Evolutionary conservation across 2,888 invertebrate genomes (phyloP).

Genomic region (Thymelicus lineola): DNA sequence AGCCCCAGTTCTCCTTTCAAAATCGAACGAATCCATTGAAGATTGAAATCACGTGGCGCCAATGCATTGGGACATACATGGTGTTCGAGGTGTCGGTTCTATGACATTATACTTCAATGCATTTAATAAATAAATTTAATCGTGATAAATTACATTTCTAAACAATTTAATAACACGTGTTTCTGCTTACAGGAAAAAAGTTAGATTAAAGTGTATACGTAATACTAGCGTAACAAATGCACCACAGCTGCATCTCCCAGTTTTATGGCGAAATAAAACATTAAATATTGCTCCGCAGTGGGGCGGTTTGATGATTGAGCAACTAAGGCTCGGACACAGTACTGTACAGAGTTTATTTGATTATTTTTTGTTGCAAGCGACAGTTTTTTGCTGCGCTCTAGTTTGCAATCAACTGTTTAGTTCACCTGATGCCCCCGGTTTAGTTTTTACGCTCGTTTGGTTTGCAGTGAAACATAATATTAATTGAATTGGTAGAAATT

Average conservation of each 20-base stretch:
- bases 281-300: constrained; percentile 57
- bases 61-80: no score
- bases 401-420: constrained; percentile 7
- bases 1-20: no score
- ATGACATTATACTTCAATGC: no score
- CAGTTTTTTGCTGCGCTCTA: constrained; percentile 12
- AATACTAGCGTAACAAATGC: constrained; percentile 61
- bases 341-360: constrained; percentile 20
- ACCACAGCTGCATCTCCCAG: constrained; percentile 68
- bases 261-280: constrained; percentile 78
- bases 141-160: background rate
- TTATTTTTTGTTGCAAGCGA: constrained; percentile 23
- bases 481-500: no score
- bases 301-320: constrained; percentile 62
- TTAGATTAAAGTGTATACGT: constrained; percentile 24
- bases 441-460: background rate
- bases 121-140: background rate
- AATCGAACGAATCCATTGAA: no score
- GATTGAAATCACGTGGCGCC: no score
- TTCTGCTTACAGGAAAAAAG: constrained; percentile 15
- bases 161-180: constrained; percentile 14
- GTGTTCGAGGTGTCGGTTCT: no score
- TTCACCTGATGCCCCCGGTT: constrained; percentile 17
- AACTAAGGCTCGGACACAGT: constrained; percentile 43
- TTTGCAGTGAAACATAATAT: no score